Conservation (phyloP, 2,888 invertebrate genomes). For the Cantharis nigra region DNA sequence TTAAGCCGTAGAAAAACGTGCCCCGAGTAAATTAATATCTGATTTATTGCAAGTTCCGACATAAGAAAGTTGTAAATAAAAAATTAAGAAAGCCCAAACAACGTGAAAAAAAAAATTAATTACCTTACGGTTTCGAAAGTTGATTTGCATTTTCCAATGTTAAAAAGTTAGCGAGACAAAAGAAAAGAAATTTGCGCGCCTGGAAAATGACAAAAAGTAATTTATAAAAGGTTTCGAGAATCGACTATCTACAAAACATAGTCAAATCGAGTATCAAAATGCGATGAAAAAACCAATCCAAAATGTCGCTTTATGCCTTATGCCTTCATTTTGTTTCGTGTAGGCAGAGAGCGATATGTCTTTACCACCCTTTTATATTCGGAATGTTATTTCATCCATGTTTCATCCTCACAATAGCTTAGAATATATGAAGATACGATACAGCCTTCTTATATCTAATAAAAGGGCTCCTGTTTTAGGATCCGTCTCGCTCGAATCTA, state of each 20-base stretch:
- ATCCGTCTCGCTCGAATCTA: conserved; percentile 24
- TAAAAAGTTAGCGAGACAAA: neutral
- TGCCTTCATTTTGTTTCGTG: conserved; percentile 30
- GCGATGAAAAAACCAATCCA: conserved; percentile 18
- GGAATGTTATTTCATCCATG: conserved; percentile 40
- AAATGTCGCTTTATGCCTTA: conserved; percentile 27
- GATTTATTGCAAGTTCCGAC: neutral
- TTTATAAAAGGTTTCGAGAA: conserved; percentile 15
- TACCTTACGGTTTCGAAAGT: neutral
- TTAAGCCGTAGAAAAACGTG: neutral
- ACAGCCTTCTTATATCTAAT: conserved; percentile 28
- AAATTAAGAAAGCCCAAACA: neutral
- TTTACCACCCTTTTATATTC: conserved; percentile 39
- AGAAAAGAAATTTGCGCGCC: neutral
- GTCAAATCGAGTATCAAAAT: conserved; percentile 18
- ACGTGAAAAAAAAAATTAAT: neutral
- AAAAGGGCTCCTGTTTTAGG: conserved; percentile 18
- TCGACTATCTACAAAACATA: conserved; percentile 15
- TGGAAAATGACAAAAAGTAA: conserved; percentile 15
- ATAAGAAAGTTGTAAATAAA: neutral
- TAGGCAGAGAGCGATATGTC: conserved; percentile 29
- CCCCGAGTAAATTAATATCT: neutral
- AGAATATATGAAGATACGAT: conserved; percentile 41
- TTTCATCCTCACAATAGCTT: conserved; percentile 38
- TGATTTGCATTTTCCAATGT: neutral